Evolutionary conservation across 2,797 vertebrate species (phyloP).

Genomic region (Tragopan temminckii): DNA sequence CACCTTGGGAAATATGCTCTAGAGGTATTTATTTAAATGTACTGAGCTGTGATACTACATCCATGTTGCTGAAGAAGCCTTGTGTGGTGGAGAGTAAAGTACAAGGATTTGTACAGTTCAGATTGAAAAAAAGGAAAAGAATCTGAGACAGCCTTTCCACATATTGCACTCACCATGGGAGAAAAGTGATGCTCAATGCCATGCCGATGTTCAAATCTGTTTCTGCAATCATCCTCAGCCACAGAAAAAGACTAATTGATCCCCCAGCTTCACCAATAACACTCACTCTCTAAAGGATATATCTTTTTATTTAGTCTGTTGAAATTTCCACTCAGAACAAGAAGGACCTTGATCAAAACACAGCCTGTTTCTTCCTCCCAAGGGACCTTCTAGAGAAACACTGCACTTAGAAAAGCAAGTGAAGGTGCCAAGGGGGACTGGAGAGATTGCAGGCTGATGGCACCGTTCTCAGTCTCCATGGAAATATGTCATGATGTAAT

Average conservation of each 20-base stretch:
- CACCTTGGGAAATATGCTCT: not conserved
- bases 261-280: not conserved
- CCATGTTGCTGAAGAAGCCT: not conserved
- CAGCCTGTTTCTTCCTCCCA: not conserved
- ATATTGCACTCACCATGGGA: not conserved
- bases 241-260: slow-evolving; percentile 34
- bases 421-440: not conserved
- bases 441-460: not conserved
- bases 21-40: slow-evolving; percentile 39
- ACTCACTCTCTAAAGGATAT: not conserved
- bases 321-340: not conserved
- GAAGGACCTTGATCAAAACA: not conserved
- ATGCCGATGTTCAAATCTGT: slow-evolving; percentile 19
- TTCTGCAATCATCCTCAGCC: slow-evolving; percentile 19
- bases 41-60: not conserved
- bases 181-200: not conserved
- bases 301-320: not conserved
- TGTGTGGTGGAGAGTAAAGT: not conserved
- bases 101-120: slow-evolving; percentile 10
- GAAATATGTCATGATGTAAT: slow-evolving; percentile 46
- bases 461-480: slow-evolving; percentile 27
- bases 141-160: slow-evolving; percentile 2
- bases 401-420: not conserved
- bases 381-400: accelerated
- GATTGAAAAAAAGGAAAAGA: slow-evolving; percentile 27